phyloP scores from a whole-genome alignment of 1,140 invertebrate species.

The Papilio polytes region DNA sequence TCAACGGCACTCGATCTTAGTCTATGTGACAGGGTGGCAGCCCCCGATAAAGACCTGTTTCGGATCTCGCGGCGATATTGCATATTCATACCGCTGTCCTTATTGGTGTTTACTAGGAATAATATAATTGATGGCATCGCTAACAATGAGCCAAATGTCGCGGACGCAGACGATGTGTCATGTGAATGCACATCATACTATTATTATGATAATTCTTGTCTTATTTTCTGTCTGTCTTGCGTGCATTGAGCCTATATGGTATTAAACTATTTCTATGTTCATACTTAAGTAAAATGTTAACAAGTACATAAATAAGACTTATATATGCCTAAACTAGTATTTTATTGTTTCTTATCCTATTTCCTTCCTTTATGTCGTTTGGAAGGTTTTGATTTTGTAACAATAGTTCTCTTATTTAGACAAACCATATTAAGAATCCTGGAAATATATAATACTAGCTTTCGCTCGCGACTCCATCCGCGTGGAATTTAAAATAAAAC shows the following conservation, averaged over 20 bases:
- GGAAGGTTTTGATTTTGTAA: no score
- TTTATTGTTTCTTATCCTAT: no score
- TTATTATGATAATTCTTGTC: conserved; percentile 34
- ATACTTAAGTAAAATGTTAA: background rate
- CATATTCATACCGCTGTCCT: conserved; percentile 43
- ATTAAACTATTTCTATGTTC: background rate
- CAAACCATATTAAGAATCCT: no score
- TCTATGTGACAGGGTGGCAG: conserved; percentile 54
- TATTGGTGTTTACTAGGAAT: conserved; percentile 39
- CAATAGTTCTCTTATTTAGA: no score
- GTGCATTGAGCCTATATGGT: background rate
- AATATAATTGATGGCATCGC: conserved; percentile 46
- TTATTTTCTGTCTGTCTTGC: background rate
- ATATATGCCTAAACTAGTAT: background rate
- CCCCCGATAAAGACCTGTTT: conserved; percentile 49
- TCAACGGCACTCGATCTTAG: conserved; percentile 54
- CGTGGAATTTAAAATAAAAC: no score
- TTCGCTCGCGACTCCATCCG: no score
- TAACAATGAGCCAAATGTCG: conserved; percentile 37
- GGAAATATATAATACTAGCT: no score
- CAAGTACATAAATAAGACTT: background rate
- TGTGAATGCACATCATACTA: conserved; percentile 15
- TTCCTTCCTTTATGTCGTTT: no score
- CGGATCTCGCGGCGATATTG: conserved; percentile 49
- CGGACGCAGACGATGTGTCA: conserved; percentile 32